Evolutionary conservation across 1,140 invertebrate species (phyloP), one percentile per base, ranked within the genome.

Genomic region (Philaenus spumarius): DNA sequence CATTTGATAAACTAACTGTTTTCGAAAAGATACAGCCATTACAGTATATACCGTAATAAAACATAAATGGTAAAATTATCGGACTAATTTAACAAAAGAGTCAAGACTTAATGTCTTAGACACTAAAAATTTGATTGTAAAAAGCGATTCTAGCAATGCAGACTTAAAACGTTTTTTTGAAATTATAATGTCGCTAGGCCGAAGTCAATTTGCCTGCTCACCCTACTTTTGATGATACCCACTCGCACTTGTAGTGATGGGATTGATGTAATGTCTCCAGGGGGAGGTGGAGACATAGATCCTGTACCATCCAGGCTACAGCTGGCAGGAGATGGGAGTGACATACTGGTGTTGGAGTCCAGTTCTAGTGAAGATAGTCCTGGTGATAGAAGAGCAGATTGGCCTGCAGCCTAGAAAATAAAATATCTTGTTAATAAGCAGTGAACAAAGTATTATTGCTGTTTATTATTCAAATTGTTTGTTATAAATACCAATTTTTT

Each of bases 201-300:
- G 23, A 35, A 58, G 53, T 58, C 14, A 48, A 30, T 30, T 26
- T 48, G 14, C 23, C 14, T 40, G 42, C 86, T 90, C 87, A 93
- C 88, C 84, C 88, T 83, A 77, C 88, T 85, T 74, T 90, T 87
- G 68, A 92, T 81, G 72, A 86, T 82, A 77, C 84, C 82, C 70
- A 89, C 82, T 76, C 88, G 85, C 77, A 82, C 80, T 75, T 86
- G 72, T 6, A 75, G 68, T 39, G 72, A 74, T 35, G 75, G 68
- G 26, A 77, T 68, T 67, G 58, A 19, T 58, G 68, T 34, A 58
- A 67, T 58, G 68, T 72, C 57, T 68, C 61, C 58, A 68, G 55
- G 9, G 65, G 51, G 68, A 35, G 59, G 71, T 64, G 71, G 75
- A 67, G 65, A 71, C 72, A 74, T 73, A 76, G 68, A 80, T 23